These are phyloP conservation scores for Dunckerocampus dactyliophorus DNA, from an alignment of 2,113 vertebrate species.

Conservation along the genomic window DNA sequence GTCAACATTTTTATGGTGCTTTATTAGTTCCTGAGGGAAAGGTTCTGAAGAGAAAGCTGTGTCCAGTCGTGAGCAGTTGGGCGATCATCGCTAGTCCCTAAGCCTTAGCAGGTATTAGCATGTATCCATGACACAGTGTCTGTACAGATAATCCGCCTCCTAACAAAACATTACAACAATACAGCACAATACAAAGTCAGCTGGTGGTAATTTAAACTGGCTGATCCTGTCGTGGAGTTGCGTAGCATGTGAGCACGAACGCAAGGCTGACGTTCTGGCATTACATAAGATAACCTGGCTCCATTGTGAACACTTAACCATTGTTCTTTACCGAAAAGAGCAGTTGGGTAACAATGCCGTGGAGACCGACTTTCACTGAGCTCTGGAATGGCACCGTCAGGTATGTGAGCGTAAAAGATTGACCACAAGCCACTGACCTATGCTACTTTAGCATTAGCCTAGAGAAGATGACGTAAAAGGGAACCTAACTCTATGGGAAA, in stretches of 20 bases:
- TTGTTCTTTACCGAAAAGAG: conserved; percentile 34
- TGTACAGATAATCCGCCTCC: neutral
- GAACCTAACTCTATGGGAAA: too few relatives aligned
- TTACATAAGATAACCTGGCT: neutral
- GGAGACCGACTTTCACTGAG: conserved; percentile 24
- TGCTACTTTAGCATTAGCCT: too few relatives aligned
- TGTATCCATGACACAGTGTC: conserved; percentile 12
- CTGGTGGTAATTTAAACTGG: conserved; percentile 13
- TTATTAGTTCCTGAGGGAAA: neutral
- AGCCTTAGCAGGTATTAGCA: neutral
- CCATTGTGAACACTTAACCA: conserved; percentile 35
- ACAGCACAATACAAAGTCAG: conserved; percentile 13
- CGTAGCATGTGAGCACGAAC: conserved; percentile 38
- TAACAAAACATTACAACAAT: conserved; percentile 12
- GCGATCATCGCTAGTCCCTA: neutral
- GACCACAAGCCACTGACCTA: conserved; percentile 17
- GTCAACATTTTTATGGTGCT: neutral
- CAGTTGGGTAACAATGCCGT: conserved; percentile 35
- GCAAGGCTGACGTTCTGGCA: neutral
- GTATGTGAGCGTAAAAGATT: conserved; percentile 29
- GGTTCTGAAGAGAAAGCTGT: neutral
- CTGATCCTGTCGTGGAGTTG: conserved; percentile 8
- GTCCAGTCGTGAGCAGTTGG: too few relatives aligned
- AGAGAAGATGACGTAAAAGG: too few relatives aligned
- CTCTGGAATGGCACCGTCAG: conserved; percentile 15